Evolutionary conservation across 2,113 vertebrate genomes (phyloP).

Genomic region (Choloepus hoffmanni): DNA sequence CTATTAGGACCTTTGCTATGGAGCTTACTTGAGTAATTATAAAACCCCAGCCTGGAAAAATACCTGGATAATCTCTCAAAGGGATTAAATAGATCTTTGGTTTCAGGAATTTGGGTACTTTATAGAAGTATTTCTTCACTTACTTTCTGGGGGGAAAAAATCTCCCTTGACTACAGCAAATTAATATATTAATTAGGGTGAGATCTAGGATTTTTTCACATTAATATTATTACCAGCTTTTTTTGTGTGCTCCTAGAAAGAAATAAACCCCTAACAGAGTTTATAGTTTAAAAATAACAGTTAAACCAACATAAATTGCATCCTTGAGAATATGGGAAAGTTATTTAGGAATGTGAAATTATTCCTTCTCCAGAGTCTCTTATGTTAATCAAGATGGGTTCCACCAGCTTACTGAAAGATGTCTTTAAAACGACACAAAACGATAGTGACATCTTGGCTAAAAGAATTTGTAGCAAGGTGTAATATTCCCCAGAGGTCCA

Average conservation of each 20-base stretch:
- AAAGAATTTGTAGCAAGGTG: neutral
- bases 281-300: neutral
- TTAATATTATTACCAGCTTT: neutral
- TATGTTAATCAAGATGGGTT: neutral
- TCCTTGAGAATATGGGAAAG: neutral
- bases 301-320: neutral
- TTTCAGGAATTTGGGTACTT: slow-evolving; percentile 18
- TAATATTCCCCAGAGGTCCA: neutral
- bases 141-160: neutral
- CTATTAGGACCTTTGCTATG: slow-evolving; percentile 60
- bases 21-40: slow-evolving; percentile 67
- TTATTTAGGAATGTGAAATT: slow-evolving; percentile 33
- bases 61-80: neutral
- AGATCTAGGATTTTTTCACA: neutral
- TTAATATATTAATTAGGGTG: neutral
- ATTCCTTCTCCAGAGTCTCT: slow-evolving; percentile 5
- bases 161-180: neutral
- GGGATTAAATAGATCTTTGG: slow-evolving; percentile 17
- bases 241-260: neutral
- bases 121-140: neutral
- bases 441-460: neutral
- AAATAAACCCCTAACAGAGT: neutral
- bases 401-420: neutral
- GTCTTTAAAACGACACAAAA: slow-evolving; percentile 53
- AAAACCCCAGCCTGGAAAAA: slow-evolving; percentile 69